These are phyloP conservation scores for Charina bottae DNA, from an alignment of 2,113 vertebrate genomes.

Conservation along the genomic window DNA sequence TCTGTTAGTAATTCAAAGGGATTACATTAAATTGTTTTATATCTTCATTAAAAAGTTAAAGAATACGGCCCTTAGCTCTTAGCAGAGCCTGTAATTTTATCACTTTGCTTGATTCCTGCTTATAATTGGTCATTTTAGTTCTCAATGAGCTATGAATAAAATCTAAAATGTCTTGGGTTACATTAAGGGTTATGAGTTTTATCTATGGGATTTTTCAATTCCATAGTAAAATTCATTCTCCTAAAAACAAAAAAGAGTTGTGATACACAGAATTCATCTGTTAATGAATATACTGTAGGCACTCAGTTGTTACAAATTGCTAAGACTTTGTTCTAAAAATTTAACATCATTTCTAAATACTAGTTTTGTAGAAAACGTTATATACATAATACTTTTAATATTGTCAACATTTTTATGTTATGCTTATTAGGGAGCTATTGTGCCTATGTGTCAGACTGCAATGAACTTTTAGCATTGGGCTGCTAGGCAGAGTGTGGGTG, in stretches of 20 bases:
- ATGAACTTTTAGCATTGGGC: neutral
- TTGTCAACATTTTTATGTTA: neutral
- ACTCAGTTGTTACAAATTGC: neutral
- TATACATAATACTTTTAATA: neutral
- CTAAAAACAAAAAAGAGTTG: constrained; percentile 33
- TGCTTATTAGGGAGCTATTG: neutral
- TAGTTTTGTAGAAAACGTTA: neutral
- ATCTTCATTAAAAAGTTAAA: constrained; percentile 47
- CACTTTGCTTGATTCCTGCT: constrained; percentile 32
- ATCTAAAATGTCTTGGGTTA: constrained; percentile 46
- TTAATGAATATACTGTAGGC: constrained; percentile 31
- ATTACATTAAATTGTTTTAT: constrained; percentile 55
- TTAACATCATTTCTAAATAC: neutral
- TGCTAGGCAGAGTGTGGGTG: neutral
- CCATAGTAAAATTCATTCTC: constrained; percentile 48
- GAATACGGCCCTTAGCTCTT: constrained; percentile 26
- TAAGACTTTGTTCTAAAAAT: neutral
- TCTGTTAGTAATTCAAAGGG: constrained; percentile 50
- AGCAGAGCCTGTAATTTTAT: constrained; percentile 47
- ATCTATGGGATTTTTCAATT: constrained; percentile 30
- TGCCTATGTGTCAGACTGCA: neutral
- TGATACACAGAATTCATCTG: constrained; percentile 33
- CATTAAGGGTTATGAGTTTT: constrained; percentile 39
- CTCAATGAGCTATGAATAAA: constrained; percentile 56
- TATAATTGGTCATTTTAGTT: constrained; percentile 54